phyloP scores from a whole-genome alignment of 2,113 vertebrate species.

The Peucedramus taeniatus region DNA sequence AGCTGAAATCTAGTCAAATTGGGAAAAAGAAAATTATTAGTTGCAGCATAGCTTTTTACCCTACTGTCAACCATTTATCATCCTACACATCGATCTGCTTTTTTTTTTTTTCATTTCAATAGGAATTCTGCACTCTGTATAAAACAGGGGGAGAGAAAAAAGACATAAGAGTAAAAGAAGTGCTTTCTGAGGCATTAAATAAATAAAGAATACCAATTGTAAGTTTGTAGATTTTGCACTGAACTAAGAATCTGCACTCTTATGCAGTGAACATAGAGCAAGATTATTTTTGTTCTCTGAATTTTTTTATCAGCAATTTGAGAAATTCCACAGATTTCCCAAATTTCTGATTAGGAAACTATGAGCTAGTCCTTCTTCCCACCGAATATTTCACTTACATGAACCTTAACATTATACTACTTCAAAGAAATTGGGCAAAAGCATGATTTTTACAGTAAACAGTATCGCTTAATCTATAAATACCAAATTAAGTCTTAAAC shows the following conservation, averaged over 20 bases:
- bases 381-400: not conserved
- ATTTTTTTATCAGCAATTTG: not conserved
- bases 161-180: not conserved
- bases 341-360: not conserved
- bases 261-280: not conserved
- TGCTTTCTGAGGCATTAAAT: not conserved
- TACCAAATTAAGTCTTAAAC: not conserved
- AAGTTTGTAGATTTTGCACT: not conserved
- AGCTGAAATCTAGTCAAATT: not conserved
- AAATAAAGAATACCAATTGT: not conserved
- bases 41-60: not conserved
- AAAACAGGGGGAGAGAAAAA: not conserved
- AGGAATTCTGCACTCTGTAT: not conserved
- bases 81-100: not conserved
- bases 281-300: not conserved
- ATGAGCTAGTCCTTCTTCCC: not conserved
- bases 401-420: not conserved
- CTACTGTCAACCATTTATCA: not conserved
- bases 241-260: not conserved
- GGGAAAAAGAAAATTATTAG: not conserved
- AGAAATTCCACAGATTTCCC: not conserved
- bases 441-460: not conserved
- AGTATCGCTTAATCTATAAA: not conserved
- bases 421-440: not conserved
- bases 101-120: not conserved